phyloP scores from a whole-genome alignment of 2,113 vertebrate genomes.

The Forbesichthys papilliferus region DNA sequence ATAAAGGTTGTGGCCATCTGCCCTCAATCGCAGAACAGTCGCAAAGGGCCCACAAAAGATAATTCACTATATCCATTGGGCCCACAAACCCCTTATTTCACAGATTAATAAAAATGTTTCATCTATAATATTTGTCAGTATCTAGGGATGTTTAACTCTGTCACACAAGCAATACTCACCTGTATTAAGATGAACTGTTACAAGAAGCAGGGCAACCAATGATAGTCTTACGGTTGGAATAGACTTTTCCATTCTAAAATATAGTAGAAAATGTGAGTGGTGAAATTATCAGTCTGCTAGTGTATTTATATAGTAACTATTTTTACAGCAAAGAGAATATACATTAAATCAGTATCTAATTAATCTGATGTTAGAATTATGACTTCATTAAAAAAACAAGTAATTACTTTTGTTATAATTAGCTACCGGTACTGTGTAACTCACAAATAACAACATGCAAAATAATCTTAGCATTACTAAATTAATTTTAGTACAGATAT shows the following conservation, averaged over 20 bases:
- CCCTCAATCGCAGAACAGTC: no score
- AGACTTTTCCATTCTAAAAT: slow-evolving; percentile 44
- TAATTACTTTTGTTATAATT: no score
- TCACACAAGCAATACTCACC: slow-evolving; percentile 55
- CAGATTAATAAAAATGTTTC: neutral
- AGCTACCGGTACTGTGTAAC: no score
- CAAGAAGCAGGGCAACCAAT: slow-evolving; percentile 43
- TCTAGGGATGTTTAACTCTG: neutral
- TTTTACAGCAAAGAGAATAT: neutral
- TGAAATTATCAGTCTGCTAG: neutral
- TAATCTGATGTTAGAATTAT: neutral
- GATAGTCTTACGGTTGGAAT: slow-evolving; percentile 22
- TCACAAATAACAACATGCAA: neutral
- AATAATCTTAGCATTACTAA: neutral
- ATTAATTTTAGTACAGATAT: no score
- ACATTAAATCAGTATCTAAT: neutral
- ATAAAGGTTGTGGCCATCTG: no score
- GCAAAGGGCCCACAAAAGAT: no score
- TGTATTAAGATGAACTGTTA: slow-evolving; percentile 46
- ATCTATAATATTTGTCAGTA: neutral
- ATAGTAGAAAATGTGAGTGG: slow-evolving; percentile 19
- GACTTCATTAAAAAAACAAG: neutral
- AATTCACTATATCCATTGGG: no score
- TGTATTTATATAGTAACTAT: neutral
- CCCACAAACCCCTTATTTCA: neutral